Evolutionary conservation across 2,113 vertebrate genomes (phyloP), one percentile per base, ranked within the genome.

Genomic region (Struthidea cinerea): DNA sequence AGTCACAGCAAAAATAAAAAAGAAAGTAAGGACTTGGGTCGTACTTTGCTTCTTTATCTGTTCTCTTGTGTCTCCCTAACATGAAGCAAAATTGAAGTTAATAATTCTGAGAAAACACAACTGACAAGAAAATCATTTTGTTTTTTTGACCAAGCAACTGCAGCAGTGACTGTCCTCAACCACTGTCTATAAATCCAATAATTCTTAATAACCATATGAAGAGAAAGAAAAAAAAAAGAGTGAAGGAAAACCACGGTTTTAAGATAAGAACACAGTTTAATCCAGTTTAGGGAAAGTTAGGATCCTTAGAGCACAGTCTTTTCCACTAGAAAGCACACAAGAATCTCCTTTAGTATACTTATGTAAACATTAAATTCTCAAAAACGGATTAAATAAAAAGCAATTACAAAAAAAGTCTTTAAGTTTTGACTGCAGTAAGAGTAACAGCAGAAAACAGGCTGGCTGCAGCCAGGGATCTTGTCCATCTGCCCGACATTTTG

Each of bases 401-500:
- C 9, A 37, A 47, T n/a, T 41, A 24, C 37, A 76, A n/a, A 21
- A 44, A 26, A 68, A 39, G 9, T 50, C 16, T 52, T 33, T 41
- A 41, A 55, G 46, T n/a, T 33, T 49, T 89, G 75, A 84, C 55
- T 94, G 69, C 73, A 93, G 57, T 23, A 77, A 39, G 69, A 37
- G 22, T 42, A 59, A 30, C 41, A 75, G 71, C 67, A 88, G 73
- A 41, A 94, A 93, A 85, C 8, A 77, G 78, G 26, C 84, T 86
- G 63, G n/a, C 52, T 81, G 64, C 60, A 94, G 64, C 53, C 70
- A 71, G 59, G 79, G 91, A 60, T 70, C 82, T 92, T 92, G 93
- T 93, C 82, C 93, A 84, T 95, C 76, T 96, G 94, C 93, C 96
- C 4, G 2, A 78, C 85, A 95, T 94, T 96, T 96, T 92, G 92